Percentiles rank a stretch among this genome's conserved stretches.
Conservation (phyloP, 2,888 invertebrate species). For the Leptarthrus brevirostris region DNA sequence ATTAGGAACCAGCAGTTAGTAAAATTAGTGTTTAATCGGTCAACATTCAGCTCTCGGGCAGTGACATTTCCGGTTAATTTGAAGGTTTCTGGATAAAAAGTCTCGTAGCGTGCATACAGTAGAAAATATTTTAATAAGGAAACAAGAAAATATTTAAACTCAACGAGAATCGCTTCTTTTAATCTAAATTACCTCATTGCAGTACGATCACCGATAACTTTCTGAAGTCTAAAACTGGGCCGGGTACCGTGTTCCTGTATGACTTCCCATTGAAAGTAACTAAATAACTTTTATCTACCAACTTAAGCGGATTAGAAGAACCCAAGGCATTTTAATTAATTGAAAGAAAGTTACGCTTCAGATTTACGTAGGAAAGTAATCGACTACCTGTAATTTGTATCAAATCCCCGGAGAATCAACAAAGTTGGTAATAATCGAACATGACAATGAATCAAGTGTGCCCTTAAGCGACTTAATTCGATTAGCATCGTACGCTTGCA, state of each 20-base stretch:
- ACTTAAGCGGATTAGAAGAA: neutral
- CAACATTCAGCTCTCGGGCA: too few species aligned
- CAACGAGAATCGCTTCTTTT: too few species aligned
- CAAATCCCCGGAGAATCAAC: neutral
- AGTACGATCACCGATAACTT: neutral
- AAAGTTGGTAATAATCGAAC: neutral
- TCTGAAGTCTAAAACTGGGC: neutral
- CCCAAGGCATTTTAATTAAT: constrained; percentile 24
- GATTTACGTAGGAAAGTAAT: neutral
- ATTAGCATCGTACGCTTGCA: neutral
- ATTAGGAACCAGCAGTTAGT: too few species aligned
- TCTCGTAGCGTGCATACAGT: too few species aligned
- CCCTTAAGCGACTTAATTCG: constrained; percentile 15
- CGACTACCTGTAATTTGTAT: constrained; percentile 6
- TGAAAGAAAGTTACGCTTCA: neutral
- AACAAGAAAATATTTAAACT: too few species aligned
- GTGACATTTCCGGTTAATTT: too few species aligned
- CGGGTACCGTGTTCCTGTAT: neutral
- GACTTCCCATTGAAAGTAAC: neutral
- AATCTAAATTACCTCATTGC: too few species aligned
- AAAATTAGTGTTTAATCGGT: too few species aligned
- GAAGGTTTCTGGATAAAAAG: too few species aligned
- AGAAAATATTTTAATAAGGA: too few species aligned
- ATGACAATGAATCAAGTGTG: neutral
- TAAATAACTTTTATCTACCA: neutral